phyloP scores from a whole-genome alignment of 2,113 vertebrate species.

The Shinisaurus crocodilurus region DNA sequence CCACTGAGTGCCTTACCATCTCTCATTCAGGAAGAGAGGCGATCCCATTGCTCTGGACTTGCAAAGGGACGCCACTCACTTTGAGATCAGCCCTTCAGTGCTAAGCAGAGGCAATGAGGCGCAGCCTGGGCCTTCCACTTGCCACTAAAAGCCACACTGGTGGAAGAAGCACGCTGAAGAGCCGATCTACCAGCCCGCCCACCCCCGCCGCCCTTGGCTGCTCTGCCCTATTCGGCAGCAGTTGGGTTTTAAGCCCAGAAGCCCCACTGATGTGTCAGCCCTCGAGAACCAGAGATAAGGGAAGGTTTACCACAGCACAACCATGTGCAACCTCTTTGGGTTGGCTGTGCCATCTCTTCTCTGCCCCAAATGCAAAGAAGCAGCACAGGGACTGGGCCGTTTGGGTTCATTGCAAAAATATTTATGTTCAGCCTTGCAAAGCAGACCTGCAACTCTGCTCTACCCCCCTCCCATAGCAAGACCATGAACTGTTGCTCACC shows the following conservation, averaged over 20 bases:
- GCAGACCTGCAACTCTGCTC: not conserved
- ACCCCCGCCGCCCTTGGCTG: not conserved
- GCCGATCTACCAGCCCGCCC: not conserved
- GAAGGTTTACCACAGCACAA: not conserved
- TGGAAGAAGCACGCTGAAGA: too few relatives aligned
- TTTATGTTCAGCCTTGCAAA: not conserved
- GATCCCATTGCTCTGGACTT: too few relatives aligned
- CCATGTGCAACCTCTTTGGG: not conserved
- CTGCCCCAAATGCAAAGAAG: too few relatives aligned
- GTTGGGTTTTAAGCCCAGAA: too few relatives aligned
- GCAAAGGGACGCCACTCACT: not conserved
- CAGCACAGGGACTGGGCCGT: not conserved
- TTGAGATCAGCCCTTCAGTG: not conserved
- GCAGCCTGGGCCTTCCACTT: too few relatives aligned
- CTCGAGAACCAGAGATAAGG: not conserved
- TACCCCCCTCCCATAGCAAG: too few relatives aligned
- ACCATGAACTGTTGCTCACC: conserved; percentile 72
- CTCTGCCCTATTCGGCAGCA: too few relatives aligned
- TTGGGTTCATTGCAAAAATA: too few relatives aligned
- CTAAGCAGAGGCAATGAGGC: not conserved
- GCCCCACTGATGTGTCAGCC: too few relatives aligned
- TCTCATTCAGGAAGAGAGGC: too few relatives aligned
- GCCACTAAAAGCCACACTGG: not conserved
- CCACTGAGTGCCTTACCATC: too few relatives aligned
- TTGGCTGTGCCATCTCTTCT: not conserved